Base-by-base conservation (phyloP, 2,888 invertebrate species). In the Athalia cordata region DNA sequence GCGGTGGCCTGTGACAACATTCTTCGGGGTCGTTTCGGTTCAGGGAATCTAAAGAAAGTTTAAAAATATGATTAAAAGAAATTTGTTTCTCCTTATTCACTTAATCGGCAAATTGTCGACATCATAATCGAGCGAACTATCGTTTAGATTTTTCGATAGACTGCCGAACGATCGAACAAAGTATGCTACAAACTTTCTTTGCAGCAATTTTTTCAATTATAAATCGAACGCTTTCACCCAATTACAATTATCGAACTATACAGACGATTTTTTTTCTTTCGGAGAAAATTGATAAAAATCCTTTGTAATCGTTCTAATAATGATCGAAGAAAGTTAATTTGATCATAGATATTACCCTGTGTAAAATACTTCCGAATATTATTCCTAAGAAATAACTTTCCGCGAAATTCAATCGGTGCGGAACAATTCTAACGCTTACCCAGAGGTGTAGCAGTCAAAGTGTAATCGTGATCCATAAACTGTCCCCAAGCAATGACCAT, bases 401-500 rank as follows among this genome's bases (percentile, higher is more conserved):
- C 15, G 52, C 11, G 2, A 64, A 43, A 50, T 29, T 5, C 6
- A 29, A 49, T 5, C 47, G 6, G 11, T n/a, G n/a, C 5, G 66
- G 55, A 4, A n/a, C 3, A 55, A 55, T n/a, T n/a, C 55, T 55
- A n/a, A n/a, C 13, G 55, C 91, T 91, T 92, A 97, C 97, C 97
- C 81, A 97, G 92, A 64, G 97, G 96, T 47, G 97, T 97, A 83
- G 93, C 97, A 78, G 97, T 97, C 59, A 97, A 93, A 5, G 97
- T 97, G 85, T 96, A 96, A 90, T 97, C 97, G 92, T 98, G 97
- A 91, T 97, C 97, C 94, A 97, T 96, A 91, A 97, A 97, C 91
- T 97, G 97, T 84, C 97, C 97, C 97, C 97, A 98, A 78, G 97
- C 97, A 84, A 96, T 96, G 79, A 97, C 95, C 95, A 97, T 96